Evolutionary conservation across 2,888 invertebrate species (phyloP).

Genomic region (Helobdella robusta): DNA sequence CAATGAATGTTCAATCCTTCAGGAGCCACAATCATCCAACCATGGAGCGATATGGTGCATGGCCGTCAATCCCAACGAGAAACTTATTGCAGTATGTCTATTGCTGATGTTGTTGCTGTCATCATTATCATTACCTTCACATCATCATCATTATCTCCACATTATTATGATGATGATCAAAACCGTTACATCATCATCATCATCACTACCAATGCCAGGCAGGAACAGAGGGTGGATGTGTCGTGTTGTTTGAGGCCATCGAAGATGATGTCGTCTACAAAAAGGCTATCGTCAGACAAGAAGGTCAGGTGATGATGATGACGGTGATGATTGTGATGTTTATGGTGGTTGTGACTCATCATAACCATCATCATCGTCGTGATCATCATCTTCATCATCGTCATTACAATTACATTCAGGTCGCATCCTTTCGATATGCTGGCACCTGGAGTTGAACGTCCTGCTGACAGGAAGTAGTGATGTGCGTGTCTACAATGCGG

Average conservation of each 20-base stretch:
- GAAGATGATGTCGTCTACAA: conserved; percentile 5
- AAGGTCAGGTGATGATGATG: background rate
- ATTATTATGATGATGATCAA: background rate
- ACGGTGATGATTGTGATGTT: background rate
- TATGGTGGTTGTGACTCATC: background rate
- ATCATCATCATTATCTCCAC: conserved; percentile 3
- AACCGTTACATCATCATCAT: background rate
- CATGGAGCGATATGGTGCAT: conserved; percentile 20
- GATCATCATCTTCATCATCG: background rate
- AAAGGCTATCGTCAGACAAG: conserved; percentile 6
- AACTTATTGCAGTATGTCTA: conserved; percentile 1
- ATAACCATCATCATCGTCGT: background rate
- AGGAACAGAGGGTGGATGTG: conserved; percentile 15
- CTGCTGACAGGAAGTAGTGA: conserved; percentile 9
- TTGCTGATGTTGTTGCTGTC: background rate
- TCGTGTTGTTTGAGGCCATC: conserved; percentile 15
- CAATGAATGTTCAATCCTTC: too few relatives aligned
- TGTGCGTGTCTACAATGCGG: conserved; percentile 3
- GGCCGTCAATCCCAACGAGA: conserved; percentile 8
- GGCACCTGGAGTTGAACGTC: background rate
- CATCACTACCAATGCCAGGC: conserved; percentile 1
- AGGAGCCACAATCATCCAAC: conserved; percentile 15
- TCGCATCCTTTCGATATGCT: background rate
- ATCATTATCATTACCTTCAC: background rate
- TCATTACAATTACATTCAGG: background rate